These are phyloP conservation scores for Ophiodon elongatus DNA, from an alignment of 2,113 vertebrate genomes.

Conservation along the genomic window DNA sequence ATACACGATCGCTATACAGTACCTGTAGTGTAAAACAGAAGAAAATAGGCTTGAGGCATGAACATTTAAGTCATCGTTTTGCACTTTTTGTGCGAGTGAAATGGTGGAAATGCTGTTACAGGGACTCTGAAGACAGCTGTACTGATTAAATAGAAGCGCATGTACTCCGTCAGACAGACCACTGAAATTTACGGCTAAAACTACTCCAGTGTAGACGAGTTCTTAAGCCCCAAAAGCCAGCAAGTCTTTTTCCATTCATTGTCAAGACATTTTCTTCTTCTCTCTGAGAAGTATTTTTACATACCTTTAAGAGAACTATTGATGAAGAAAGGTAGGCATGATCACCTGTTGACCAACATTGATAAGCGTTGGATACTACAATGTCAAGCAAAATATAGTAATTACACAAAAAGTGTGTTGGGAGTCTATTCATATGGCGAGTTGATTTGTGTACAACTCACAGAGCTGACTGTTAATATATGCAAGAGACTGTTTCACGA, in stretches of 20 bases:
- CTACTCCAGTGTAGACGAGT: not conserved
- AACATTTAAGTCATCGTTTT: not conserved
- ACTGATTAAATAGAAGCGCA: not conserved
- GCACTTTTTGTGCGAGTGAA: not conserved
- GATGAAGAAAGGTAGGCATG: not conserved
- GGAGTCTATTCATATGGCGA: not conserved
- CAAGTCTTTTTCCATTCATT: not conserved
- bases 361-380: not conserved
- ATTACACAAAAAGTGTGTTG: not conserved
- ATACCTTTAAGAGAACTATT: not conserved
- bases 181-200: not conserved
- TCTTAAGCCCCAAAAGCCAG: not conserved
- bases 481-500: not conserved
- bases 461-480: not conserved
- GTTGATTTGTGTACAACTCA: not conserved
- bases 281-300: not conserved
- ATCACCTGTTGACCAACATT: not conserved
- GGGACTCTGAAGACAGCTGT: not conserved
- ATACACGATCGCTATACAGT: not conserved
- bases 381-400: not conserved
- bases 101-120: not conserved
- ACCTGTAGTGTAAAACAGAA: not conserved
- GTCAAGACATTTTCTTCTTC: not conserved
- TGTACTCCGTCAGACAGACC: not conserved
- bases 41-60: not conserved